Conservation (phyloP, 2,797 vertebrate genomes). For the Diplodus sargus region DNA sequence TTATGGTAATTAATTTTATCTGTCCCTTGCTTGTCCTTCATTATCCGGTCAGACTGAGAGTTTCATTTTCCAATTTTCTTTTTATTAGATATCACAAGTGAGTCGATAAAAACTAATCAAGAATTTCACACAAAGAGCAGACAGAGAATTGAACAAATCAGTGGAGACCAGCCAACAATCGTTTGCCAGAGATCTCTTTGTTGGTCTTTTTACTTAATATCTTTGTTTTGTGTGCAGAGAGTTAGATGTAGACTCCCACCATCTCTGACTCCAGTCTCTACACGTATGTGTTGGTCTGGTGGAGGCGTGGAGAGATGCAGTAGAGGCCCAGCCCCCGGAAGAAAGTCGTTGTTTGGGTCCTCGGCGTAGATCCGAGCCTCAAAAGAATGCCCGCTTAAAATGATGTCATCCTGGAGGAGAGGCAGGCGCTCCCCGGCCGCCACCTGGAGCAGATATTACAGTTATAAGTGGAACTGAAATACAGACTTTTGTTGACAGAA, state of each 20-base stretch:
- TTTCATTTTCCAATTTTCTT: too few relatives aligned
- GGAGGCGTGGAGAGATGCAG: slow-evolving; percentile 92
- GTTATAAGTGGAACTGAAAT: not conserved
- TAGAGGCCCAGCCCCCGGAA: slow-evolving; percentile 94
- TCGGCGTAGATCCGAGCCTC: slow-evolving; percentile 98
- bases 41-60: too few relatives aligned
- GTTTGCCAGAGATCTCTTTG: too few relatives aligned
- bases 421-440: slow-evolving; percentile 95
- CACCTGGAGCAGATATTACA: slow-evolving; percentile 82
- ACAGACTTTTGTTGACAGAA: not conserved
- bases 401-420: slow-evolving; percentile 92
- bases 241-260: slow-evolving; percentile 76
- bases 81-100: too few relatives aligned
- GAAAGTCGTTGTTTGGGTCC: slow-evolving; percentile 93
- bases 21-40: not conserved
- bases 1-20: not conserved
- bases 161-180: too few relatives aligned
- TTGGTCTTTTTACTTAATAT: not conserved
- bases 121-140: too few relatives aligned
- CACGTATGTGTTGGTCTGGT: slow-evolving; percentile 87
- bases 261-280: slow-evolving; percentile 96
- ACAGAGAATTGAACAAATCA: too few relatives aligned
- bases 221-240: not conserved
- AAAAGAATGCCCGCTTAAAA: slow-evolving; percentile 92
- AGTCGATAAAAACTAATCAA: too few relatives aligned